Base-by-base conservation (phyloP, 2,113 vertebrate genomes). In the Antechinus flavipes region DNA sequence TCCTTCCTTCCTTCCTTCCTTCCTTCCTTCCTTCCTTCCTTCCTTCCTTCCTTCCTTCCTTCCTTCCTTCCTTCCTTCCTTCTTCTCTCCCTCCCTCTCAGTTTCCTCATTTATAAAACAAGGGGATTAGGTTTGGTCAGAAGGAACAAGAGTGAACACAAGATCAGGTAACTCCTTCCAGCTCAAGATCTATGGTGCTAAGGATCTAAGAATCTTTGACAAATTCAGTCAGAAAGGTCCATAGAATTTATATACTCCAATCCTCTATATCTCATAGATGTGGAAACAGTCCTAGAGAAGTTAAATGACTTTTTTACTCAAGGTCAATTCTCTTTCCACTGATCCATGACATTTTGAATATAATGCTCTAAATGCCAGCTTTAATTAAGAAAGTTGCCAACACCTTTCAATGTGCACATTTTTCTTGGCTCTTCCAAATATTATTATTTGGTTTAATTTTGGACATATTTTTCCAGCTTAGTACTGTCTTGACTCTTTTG, bases 1-100 rank as follows among this genome's bases (percentile, higher is more conserved):
- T 95, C 4, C 30, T 76, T 56, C 93, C 42, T 5, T 56, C 8
- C 55, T 2, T 26, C 8, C 55, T 8, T 8, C 84, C n/a, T 47
- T 93, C 53, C 50, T 91, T n/a, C 90, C 89, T 94, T 47, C 25
- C 50, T 96, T 95, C 54, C 89, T 93, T 50, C 26, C 52, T 16
- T 94, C 91, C 49, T 55, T 76, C 0, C 54, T 46, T 52, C 55
- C 52, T 93, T 58, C 23, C 54, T 8, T 95, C 61, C 54, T 53
- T 90, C 0, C 55, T n/a, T 56, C 53, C 53, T n/a, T 47, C 7
- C n/a, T 2, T 90, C n/a, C 61, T 46, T 54, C 19, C 1, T 2
- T 55, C 30, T 26, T 84, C 93, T 2, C 55, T 42, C 68, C 54
- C 52, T 91, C n/a, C 7, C 47, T 91, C 50, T 92, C 12, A 58